Base-by-base conservation (phyloP, 2,797 vertebrate species). In the Perodicticus potto region DNA sequence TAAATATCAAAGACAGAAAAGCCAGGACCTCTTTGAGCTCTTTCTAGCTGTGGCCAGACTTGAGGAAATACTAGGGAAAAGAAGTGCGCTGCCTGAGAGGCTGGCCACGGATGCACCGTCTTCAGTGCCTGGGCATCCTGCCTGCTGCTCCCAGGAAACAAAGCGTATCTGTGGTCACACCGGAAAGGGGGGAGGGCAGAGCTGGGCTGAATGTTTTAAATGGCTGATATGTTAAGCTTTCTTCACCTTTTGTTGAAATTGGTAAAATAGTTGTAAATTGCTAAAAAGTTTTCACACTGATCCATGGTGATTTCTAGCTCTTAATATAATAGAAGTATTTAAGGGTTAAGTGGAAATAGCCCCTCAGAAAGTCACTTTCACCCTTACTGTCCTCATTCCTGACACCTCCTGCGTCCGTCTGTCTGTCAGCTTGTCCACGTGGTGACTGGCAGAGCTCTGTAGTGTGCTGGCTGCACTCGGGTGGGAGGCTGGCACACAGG, bases 151-250 rank as follows among this genome's bases (percentile, higher is more conserved):
- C 67, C 3, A 5, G 22, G 34, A 29, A 49, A 40, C 43, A 27
- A 57, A 17, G 29, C 13, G 9, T 16, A 32, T 45, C 45, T 69
- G 12, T 16, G 20, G 37, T 23, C 72, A 17, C 16, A 9, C 9
- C 0, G 2, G 27, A 27, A 11, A 0, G 3, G 17, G 7, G 25
- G 5, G 13, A 17, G 17, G 20, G 27, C 11, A 10, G 23, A 32
- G 27, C 73, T 37, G 43, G n/a, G 37, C 37, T 7, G 69, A 57
- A 20, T 65, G 77, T 8, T 84, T 77, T 14, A 32, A 43, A 2
- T 63, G 49, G 1, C 34, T 0, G n/a, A 6, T 84, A 27, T 32
- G 27, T 49, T 13, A 40, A 12, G n/a, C 55, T 72, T 40, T 27
- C 37, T 87, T 65, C 43, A 27, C 65, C 29, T 22, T 55, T 55